Percentiles rank a stretch among this genome's conserved stretches.
These are phyloP conservation scores for Halichoerus grypus DNA, from an alignment of 2,113 vertebrate species.

Conservation along the genomic window DNA sequence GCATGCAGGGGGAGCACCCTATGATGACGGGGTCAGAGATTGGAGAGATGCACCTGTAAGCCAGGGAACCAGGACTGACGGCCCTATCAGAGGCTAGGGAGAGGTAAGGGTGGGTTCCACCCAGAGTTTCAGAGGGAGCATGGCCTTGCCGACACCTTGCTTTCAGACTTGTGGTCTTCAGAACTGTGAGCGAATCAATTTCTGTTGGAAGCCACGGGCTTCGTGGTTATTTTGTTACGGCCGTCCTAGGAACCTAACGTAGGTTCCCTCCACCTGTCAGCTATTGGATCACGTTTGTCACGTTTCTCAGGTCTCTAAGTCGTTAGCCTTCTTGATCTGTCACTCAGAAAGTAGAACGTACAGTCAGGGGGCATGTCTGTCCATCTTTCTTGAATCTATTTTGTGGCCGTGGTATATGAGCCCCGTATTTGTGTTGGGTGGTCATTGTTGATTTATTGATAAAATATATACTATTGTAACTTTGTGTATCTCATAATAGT, in stretches of 20 bases:
- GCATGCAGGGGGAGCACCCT: background rate
- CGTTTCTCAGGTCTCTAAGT: background rate
- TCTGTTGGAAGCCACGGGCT: background rate
- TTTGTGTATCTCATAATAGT: background rate
- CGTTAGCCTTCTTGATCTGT: background rate
- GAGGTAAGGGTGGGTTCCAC: background rate
- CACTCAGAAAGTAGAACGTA: background rate
- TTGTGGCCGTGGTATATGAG: background rate
- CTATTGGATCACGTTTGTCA: background rate
- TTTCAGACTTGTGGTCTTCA: background rate
- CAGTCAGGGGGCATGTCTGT: background rate
- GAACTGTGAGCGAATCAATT: background rate
- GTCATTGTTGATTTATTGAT: background rate
- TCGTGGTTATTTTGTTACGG: background rate
- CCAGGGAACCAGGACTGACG: too few relatives aligned
- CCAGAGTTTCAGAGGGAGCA: background rate
- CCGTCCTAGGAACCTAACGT: background rate
- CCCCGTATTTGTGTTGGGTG: background rate
- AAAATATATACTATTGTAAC: background rate
- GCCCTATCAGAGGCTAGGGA: background rate
- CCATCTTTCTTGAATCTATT: background rate
- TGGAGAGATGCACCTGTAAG: rapidly evolving
- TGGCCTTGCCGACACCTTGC: too few relatives aligned
- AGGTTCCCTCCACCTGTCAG: background rate
- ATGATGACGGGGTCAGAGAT: background rate